These are phyloP conservation scores for Triplophysa rosa DNA, from an alignment of 2,113 vertebrate genomes.

Conservation along the genomic window DNA sequence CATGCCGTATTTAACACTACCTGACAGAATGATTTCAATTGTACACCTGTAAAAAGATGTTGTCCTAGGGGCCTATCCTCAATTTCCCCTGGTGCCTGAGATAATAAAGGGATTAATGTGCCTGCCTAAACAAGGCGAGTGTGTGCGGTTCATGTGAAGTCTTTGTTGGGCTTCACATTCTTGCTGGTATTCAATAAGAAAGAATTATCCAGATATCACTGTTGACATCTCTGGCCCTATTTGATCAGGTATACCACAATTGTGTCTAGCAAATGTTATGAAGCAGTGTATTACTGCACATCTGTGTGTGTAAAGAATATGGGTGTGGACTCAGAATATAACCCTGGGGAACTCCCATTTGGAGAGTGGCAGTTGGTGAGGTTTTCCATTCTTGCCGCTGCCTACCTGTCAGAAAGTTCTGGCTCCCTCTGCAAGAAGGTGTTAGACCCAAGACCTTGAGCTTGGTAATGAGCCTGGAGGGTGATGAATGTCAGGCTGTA, in stretches of 20 bases:
- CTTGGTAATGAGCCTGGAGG: constrained; percentile 1
- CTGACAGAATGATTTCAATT: neutral
- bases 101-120: constrained; percentile 3
- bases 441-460: neutral
- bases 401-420: neutral
- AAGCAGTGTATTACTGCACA: neutral
- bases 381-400: no score
- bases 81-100: neutral
- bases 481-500: constrained; percentile 10
- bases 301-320: neutral
- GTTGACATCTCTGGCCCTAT: neutral
- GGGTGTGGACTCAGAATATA: neutral
- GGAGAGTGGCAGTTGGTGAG: neutral
- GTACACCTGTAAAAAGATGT: constrained; percentile 13
- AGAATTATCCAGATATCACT: neutral
- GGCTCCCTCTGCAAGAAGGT: neutral
- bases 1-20: neutral
- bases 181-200: neutral
- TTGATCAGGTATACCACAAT: neutral
- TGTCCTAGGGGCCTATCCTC: neutral
- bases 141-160: constrained; percentile 1
- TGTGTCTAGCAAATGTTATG: neutral
- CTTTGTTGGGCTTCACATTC: neutral
- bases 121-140: constrained; percentile 1
- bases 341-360: neutral